phyloP scores from a whole-genome alignment of 2,888 invertebrate species.

The Eupelmus urozonus region DNA sequence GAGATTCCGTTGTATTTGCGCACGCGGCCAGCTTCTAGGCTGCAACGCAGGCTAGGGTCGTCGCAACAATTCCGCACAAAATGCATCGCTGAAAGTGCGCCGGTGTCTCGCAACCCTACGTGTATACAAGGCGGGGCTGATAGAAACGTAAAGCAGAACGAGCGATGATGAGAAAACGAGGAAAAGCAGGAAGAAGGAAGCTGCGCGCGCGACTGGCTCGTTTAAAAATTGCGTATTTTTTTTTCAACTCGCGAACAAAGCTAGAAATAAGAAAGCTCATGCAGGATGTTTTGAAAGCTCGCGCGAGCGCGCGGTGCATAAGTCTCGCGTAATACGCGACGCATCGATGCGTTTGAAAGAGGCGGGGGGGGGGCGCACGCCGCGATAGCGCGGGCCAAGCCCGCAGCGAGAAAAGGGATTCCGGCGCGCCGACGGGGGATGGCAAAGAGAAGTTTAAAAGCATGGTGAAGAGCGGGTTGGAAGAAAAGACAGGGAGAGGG shows the following conservation, averaged over 20 bases:
- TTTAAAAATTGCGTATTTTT: conserved; percentile 54
- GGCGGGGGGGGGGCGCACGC: background rate
- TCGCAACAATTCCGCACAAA: background rate
- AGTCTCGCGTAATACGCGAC: conserved; percentile 43
- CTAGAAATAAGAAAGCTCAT: conserved; percentile 33
- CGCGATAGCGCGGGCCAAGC: conserved; percentile 25
- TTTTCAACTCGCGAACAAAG: conserved; percentile 23
- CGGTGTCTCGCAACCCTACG: background rate
- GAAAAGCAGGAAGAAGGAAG: conserved; percentile 19
- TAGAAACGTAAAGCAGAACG: conserved; percentile 56
- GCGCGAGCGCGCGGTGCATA: background rate
- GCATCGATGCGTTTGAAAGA: conserved; percentile 54
- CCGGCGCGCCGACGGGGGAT: conserved; percentile 31
- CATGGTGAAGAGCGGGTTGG: conserved; percentile 45
- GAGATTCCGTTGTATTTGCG: conserved; percentile 35
- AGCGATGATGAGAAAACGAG: background rate
- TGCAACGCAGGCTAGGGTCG: background rate
- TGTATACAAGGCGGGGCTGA: background rate
- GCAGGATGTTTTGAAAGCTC: conserved; percentile 27
- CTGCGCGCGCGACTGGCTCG: conserved; percentile 59
- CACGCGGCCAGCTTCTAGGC: background rate
- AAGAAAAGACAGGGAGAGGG: conserved; percentile 46
- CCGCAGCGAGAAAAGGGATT: conserved; percentile 44
- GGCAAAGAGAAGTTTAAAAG: conserved; percentile 53
- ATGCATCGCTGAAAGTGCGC: conserved; percentile 3